Evolutionary conservation across 2,797 vertebrate species (phyloP).

Genomic region (Chloroceryle inda): DNA sequence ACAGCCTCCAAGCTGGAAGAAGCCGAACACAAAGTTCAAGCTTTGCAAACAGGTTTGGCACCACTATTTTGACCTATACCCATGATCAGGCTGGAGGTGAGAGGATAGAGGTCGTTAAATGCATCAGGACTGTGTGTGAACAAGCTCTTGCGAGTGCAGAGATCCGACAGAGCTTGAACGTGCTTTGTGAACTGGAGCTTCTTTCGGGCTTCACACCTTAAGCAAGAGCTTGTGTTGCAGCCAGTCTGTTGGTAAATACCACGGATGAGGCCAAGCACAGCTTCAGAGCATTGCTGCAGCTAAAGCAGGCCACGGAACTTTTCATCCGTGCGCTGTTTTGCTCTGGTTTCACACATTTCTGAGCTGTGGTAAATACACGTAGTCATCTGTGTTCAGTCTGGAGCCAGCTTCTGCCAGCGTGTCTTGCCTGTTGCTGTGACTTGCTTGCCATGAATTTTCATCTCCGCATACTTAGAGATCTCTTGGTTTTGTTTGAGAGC

Average conservation of each 20-base stretch:
- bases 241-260: background rate
- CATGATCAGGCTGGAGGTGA: background rate
- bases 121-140: background rate
- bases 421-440: background rate
- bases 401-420: background rate
- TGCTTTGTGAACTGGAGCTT: background rate
- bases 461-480: background rate
- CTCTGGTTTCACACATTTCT: background rate
- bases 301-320: background rate
- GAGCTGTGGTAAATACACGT: background rate
- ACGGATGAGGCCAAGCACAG: background rate
- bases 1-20: slow-evolving; percentile 95
- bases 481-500: background rate
- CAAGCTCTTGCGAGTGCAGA: background rate
- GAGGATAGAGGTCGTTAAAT: background rate
- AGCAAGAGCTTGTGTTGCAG: background rate
- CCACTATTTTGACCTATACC: background rate
- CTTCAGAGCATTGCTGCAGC: background rate
- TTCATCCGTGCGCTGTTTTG: background rate
- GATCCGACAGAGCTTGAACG: background rate
- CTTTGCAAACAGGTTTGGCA: slow-evolving; percentile 93
- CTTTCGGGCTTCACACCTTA: background rate
- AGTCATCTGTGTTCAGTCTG: background rate
- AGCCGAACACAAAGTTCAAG: slow-evolving; percentile 93
- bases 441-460: background rate